Conservation (phyloP, 2,888 invertebrate species). For the Fragum sueziense region DNA sequence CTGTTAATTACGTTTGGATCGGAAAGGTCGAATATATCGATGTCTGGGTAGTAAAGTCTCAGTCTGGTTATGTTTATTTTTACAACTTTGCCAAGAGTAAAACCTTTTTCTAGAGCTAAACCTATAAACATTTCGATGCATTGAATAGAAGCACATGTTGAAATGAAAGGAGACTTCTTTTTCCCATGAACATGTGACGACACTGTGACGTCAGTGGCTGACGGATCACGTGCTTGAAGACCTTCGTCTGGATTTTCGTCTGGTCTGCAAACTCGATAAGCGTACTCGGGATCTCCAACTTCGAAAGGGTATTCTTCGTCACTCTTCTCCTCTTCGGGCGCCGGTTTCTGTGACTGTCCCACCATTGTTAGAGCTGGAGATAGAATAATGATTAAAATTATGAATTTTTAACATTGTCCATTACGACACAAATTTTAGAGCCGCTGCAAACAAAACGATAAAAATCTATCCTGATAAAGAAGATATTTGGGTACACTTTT, state of each 20-base stretch:
- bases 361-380: too few relatives aligned
- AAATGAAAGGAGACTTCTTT: not conserved
- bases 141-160: not conserved
- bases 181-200: not conserved
- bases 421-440: too few relatives aligned
- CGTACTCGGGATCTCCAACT: not conserved
- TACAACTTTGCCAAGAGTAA: not conserved
- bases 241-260: constrained; percentile 1
- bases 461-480: too few relatives aligned
- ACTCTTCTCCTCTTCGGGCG: too few relatives aligned
- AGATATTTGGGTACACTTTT: too few relatives aligned
- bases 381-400: too few relatives aligned
- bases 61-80: not conserved
- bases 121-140: not conserved
- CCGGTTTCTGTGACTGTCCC: too few relatives aligned
- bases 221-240: not conserved
- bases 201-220: not conserved
- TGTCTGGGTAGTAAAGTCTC: too few relatives aligned
- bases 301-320: too few relatives aligned
- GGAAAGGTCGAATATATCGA: not conserved
- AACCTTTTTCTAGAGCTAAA: not conserved
- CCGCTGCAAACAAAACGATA: too few relatives aligned
- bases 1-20: not conserved
- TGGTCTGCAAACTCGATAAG: not conserved
- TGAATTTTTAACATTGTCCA: too few relatives aligned